Conservation (phyloP, 2,113 vertebrate species). For the Pomatostomus ruficeps region DNA sequence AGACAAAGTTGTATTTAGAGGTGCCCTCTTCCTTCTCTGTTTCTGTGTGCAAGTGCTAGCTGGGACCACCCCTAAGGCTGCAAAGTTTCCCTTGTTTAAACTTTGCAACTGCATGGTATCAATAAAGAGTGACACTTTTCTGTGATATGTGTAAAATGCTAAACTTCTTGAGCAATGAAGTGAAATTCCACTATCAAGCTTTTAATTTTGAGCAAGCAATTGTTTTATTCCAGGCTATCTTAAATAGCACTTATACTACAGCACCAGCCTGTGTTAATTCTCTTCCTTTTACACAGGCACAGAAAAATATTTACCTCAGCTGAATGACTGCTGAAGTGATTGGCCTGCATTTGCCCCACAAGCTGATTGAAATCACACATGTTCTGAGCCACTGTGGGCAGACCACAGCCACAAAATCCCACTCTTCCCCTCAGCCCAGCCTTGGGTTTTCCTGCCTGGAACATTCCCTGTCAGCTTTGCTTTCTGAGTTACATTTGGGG, state of each 20-base stretch:
- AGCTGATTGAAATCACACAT: neutral
- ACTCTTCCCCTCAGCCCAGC: neutral
- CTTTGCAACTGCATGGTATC: neutral
- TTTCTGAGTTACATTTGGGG: neutral
- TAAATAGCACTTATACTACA: neutral
- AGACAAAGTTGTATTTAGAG: neutral
- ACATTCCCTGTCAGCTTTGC: neutral
- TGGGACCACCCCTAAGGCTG: neutral
- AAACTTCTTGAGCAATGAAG: neutral
- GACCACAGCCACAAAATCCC: neutral
- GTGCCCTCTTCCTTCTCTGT: neutral
- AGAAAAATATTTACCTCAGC: neutral
- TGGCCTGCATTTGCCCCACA: neutral
- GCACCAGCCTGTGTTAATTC: neutral
- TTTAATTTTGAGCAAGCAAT: neutral
- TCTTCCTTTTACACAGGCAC: neutral
- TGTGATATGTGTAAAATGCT: accelerated
- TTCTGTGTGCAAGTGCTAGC: neutral
- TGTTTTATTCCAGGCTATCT: neutral
- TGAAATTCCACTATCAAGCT: neutral
- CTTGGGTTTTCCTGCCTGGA: neutral
- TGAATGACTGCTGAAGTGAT: neutral
- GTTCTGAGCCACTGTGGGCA: neutral
- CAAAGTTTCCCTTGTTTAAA: neutral
- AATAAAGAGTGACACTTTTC: neutral